Percentiles rank a stretch among this genome's conserved stretches.
phyloP scores from a whole-genome alignment of 1,140 invertebrate species.

The Aphis craccivora region DNA sequence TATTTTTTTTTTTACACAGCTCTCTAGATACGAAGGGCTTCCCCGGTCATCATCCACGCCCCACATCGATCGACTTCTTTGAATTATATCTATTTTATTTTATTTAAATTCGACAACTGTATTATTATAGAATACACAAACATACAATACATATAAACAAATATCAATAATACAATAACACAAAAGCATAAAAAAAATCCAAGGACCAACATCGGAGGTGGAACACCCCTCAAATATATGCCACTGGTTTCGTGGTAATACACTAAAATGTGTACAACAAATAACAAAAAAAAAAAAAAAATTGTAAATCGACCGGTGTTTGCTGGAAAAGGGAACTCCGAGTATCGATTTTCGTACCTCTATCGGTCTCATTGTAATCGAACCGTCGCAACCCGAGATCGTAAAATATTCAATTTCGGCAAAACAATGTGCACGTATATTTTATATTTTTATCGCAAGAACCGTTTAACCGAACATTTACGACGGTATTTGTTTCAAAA shows the following conservation, averaged over 20 bases:
- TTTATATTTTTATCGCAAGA: neutral
- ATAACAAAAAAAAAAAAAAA: neutral
- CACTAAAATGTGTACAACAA: neutral
- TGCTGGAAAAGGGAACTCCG: neutral
- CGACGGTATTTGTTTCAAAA: conserved; percentile 45
- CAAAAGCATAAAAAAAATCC: too few species aligned
- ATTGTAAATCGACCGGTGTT: neutral
- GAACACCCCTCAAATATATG: neutral
- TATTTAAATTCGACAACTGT: neutral
- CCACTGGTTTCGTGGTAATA: neutral
- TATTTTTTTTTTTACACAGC: neutral
- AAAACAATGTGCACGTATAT: neutral
- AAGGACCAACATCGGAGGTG: neutral
- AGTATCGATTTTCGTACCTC: neutral
- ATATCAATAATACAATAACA: neutral
- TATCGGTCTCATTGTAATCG: neutral
- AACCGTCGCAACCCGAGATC: conserved; percentile 4
- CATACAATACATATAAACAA: neutral
- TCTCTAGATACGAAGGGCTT: neutral
- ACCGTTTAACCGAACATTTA: conserved; percentile 29
- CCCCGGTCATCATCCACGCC: too few species aligned
- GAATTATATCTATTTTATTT: neutral
- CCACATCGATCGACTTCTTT: neutral
- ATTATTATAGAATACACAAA: neutral
- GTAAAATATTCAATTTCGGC: conserved; percentile 22